Conservation (phyloP, 2,888 invertebrate genomes). For the Philereme transversata region DNA sequence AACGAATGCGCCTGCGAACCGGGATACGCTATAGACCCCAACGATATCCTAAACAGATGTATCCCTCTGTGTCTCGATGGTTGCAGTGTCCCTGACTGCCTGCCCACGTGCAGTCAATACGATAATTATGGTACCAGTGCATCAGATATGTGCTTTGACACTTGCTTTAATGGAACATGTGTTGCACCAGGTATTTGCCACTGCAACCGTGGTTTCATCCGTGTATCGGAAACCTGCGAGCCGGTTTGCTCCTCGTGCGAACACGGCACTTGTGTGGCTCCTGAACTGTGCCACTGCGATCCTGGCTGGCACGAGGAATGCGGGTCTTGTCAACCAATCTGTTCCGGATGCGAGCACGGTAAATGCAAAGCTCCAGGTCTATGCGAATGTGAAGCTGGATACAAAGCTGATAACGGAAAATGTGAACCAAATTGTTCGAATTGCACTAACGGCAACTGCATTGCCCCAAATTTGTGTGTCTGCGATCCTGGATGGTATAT, state of each 20-base stretch:
- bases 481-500: conserved; percentile 44
- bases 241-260: conserved; percentile 20
- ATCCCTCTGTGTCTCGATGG: conserved; percentile 39
- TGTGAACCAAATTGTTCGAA: conserved; percentile 42
- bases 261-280: conserved; percentile 20
- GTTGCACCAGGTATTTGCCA: conserved; percentile 45
- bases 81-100: conserved; percentile 38
- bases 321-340: conserved; percentile 27
- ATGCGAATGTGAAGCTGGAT: conserved; percentile 36
- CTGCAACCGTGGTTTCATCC: conserved; percentile 41
- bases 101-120: conserved; percentile 28
- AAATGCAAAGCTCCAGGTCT: conserved; percentile 32
- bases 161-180: conserved; percentile 46
- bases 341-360: conserved; percentile 31
- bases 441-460: conserved; percentile 42
- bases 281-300: conserved; percentile 24
- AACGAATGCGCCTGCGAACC: conserved; percentile 41
- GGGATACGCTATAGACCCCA: conserved; percentile 35
- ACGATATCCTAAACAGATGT: conserved; percentile 29
- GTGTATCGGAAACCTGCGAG: conserved; percentile 12
- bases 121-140: conserved; percentile 8
- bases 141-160: conserved; percentile 9
- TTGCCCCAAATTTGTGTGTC: conserved; percentile 40
- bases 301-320: conserved; percentile 26
- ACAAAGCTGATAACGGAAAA: conserved; percentile 17